A percentile compares a stretch with the other conserved stretches of the same genome.
Conservation (phyloP, 2,113 vertebrate species). For the Burhinus bistriatus region DNA sequence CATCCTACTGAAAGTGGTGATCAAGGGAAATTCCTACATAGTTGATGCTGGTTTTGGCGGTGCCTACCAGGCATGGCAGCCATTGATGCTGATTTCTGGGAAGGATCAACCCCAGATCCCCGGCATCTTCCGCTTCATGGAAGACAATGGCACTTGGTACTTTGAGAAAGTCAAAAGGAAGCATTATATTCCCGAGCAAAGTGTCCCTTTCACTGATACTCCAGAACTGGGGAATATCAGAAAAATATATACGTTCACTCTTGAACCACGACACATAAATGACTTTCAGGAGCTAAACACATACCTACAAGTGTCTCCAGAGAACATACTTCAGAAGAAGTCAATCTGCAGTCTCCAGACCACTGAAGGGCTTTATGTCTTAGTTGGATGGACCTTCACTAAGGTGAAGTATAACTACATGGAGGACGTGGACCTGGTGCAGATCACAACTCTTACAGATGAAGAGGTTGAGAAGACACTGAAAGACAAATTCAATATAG, state of each 20-base stretch:
- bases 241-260: constrained; percentile 74
- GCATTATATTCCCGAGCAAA: constrained; percentile 55
- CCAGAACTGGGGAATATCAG: constrained; percentile 51
- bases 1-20: constrained; percentile 73
- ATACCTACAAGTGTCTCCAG: constrained; percentile 70
- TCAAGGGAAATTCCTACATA: constrained; percentile 75
- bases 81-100: constrained; percentile 79
- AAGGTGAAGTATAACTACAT: constrained; percentile 76
- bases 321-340: constrained; percentile 76
- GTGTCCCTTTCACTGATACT: constrained; percentile 42
- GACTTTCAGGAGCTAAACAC: constrained; percentile 69
- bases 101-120: constrained; percentile 80
- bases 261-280: constrained; percentile 59
- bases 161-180: constrained; percentile 81
- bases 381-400: constrained; percentile 80
- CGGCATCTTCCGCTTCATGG: constrained; percentile 71
- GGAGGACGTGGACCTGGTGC: constrained; percentile 70
- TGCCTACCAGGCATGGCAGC: constrained; percentile 77
- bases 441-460: constrained; percentile 72
- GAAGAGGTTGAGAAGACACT: constrained; percentile 77
- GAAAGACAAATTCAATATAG: constrained; percentile 75
- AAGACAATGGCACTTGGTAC: constrained; percentile 74
- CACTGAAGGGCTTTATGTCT: constrained; percentile 69
- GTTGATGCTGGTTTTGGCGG: constrained; percentile 82
- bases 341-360: constrained; percentile 85